Evolutionary conservation across 2,888 invertebrate genomes (phyloP).

Genomic region (Drosophila atroscutellata): DNA sequence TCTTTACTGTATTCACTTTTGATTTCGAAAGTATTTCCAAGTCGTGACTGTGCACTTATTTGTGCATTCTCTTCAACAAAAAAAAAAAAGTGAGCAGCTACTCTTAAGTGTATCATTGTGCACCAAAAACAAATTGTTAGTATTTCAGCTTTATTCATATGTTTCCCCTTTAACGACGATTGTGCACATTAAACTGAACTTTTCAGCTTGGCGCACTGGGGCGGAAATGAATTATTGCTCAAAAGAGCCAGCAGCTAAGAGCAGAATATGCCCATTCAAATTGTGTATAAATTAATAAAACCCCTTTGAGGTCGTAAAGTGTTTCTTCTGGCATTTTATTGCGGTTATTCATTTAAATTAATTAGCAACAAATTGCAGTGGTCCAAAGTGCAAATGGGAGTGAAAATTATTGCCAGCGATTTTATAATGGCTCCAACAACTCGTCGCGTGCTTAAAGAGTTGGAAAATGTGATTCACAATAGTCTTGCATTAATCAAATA

Average conservation of each 20-base stretch:
- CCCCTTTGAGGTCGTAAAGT: constrained; percentile 58
- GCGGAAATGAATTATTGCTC: constrained; percentile 40
- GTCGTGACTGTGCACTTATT: constrained; percentile 11
- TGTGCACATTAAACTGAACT: not conserved
- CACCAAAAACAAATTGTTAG: not conserved
- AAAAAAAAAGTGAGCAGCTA: not conserved
- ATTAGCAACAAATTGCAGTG: constrained; percentile 50
- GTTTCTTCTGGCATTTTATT: constrained; percentile 51
- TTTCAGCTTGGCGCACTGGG: not conserved
- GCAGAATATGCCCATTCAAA: not conserved
- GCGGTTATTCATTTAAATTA: constrained; percentile 67
- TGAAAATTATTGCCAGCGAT: constrained; percentile 23
- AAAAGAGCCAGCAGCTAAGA: constrained; percentile 2
- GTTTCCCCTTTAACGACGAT: not conserved
- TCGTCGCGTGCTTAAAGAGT: constrained; percentile 1
- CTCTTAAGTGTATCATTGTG: not conserved
- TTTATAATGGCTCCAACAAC: constrained; percentile 18
- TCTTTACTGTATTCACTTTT: constrained; percentile 14
- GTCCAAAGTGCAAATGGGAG: constrained; percentile 2
- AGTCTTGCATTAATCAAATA: constrained; percentile 14
- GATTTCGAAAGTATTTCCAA: constrained; percentile 23
- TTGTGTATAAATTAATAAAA: constrained; percentile 31
- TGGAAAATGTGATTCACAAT: not conserved
- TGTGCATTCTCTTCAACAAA: constrained; percentile 6
- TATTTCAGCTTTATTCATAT: not conserved